Evolutionary conservation across 2,113 vertebrate species (phyloP).

Genomic region (Limanda limanda): DNA sequence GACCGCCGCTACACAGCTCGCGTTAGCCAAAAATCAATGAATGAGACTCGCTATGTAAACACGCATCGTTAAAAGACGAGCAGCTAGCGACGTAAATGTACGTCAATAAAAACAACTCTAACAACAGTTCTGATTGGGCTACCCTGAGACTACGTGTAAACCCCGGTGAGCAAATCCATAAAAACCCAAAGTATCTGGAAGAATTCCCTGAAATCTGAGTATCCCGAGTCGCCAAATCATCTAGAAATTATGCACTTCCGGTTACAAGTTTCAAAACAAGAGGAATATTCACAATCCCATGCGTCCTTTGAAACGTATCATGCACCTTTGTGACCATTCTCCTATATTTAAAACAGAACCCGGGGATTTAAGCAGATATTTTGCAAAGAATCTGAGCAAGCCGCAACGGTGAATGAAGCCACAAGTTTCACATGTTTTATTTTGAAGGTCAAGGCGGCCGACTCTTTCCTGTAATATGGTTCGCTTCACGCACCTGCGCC

Average conservation of each 20-base stretch:
- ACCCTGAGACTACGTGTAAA: too few relatives aligned
- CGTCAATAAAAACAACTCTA: too few relatives aligned
- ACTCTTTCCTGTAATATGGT: background rate
- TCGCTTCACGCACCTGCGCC: background rate
- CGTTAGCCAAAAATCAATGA: conserved; percentile 50
- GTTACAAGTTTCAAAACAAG: conserved; percentile 2
- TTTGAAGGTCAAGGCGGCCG: conserved; percentile 7
- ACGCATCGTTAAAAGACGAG: background rate
- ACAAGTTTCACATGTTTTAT: background rate
- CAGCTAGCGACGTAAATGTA: background rate
- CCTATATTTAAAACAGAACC: too few relatives aligned
- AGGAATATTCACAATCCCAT: rapidly evolving
- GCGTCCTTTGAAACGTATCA: background rate
- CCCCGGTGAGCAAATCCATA: too few relatives aligned
- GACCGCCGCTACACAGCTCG: conserved; percentile 9
- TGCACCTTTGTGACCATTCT: too few relatives aligned
- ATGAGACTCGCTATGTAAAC: conserved; percentile 24
- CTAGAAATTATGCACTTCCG: conserved; percentile 6
- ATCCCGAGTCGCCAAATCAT: background rate
- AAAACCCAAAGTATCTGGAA: background rate
- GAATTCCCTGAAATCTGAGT: background rate
- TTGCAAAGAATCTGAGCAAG: background rate
- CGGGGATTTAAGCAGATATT: background rate
- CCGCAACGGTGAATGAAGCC: background rate
- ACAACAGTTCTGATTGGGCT: too few relatives aligned